Evolutionary conservation across 2,113 vertebrate species (phyloP), one percentile per base, ranked within the genome.

Genomic region (Toxotes jaculatrix): DNA sequence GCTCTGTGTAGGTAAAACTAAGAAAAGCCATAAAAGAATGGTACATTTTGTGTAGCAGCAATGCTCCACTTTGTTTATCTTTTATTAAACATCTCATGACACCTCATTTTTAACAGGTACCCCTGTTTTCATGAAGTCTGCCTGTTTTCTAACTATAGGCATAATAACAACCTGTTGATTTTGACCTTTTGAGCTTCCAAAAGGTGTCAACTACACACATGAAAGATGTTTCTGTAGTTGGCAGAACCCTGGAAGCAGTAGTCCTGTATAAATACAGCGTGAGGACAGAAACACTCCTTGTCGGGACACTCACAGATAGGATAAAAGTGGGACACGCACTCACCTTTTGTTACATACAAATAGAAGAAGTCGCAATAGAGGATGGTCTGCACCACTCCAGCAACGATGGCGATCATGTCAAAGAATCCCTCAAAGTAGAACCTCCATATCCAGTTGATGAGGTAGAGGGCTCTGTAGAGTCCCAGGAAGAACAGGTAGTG

Each of bases 361-460:
- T 99, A 99, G 96, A 99, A 99, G 96, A 99, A 99, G 94, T 99
- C 98, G 83, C 98, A 99, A 93, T 99, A 99, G 3, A 99, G 96
- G 90, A 99, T 98, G 32, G 98, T 99, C 95, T 99, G 98, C 79
- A 99, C 98, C 64, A 98, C 96, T 19, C 98, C 98, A 5, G 98
- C 98, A 45, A 99, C 98, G 14, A 99, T 98, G 45, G 97, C 98
- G 34, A 99, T 99, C 95, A 99, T 97, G 93, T 99, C 98, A 23
- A 99, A 99, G 95, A 99, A 99, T 5, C 97, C 97, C 93, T 99
- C 98, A 1, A 98, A 98, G 93, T 98, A 99, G 95, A 97, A 99
- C 95, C 98, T 97, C 98, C 98, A 99, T 93, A 99, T 97, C 98
- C 98, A 99, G 94, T 99, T 99, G 93, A 99, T 95, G 14, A 99